Evolutionary conservation across 2,888 invertebrate species (phyloP).

Genomic region (Ellobium chinense): DNA sequence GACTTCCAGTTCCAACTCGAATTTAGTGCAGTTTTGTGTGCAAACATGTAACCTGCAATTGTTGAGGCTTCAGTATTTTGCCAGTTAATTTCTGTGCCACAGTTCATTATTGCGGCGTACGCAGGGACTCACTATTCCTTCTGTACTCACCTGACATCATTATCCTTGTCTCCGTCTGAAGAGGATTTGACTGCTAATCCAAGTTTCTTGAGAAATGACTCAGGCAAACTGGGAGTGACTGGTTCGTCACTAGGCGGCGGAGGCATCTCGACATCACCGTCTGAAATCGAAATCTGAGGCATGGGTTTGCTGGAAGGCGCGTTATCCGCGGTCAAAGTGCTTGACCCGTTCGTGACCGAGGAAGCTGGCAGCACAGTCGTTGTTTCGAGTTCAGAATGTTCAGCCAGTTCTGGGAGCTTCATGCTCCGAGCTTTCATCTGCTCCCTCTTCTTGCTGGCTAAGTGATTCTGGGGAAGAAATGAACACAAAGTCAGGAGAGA

Average conservation of each 20-base stretch:
- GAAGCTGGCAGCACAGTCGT: neutral
- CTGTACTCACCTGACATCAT: neutral
- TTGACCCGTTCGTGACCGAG: neutral
- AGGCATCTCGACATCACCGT: constrained; percentile 24
- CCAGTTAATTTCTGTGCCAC: too few relatives aligned
- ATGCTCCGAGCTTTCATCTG: constrained; percentile 60
- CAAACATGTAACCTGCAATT: too few relatives aligned
- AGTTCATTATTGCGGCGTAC: too few relatives aligned
- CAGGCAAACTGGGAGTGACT: constrained; percentile 65
- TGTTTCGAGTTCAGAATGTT: constrained; percentile 61
- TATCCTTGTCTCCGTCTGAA: neutral
- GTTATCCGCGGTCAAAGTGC: neutral
- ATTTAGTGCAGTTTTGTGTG: too few relatives aligned
- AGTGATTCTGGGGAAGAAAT: constrained; percentile 62
- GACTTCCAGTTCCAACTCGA: too few relatives aligned
- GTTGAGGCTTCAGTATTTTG: too few relatives aligned
- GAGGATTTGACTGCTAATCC: constrained; percentile 48
- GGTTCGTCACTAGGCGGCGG: constrained; percentile 50
- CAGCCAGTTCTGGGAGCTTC: constrained; percentile 68
- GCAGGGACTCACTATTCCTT: too few relatives aligned
- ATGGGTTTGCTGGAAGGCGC: neutral
- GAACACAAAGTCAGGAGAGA: neutral
- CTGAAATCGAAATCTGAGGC: constrained; percentile 25
- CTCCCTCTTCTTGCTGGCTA: constrained; percentile 66
- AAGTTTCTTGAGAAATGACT: constrained; percentile 61